phyloP scores from a whole-genome alignment of 2,888 invertebrate species.

The Amphiduros pacificus region DNA sequence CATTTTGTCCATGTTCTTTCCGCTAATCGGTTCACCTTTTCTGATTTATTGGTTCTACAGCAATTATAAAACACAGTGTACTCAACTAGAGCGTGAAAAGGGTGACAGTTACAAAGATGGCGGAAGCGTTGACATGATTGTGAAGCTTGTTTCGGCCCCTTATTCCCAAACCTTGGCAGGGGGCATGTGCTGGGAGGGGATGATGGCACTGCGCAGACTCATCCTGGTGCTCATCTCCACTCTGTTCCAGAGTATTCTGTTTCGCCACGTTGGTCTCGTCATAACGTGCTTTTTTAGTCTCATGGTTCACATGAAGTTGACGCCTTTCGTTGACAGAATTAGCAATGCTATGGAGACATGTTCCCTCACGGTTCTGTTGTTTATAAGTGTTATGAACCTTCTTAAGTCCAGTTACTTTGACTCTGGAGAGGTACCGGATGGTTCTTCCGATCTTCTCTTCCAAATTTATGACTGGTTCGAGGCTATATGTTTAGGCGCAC shows the following conservation, averaged over 20 bases:
- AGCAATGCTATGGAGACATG: slow-evolving; percentile 16
- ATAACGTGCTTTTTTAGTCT: slow-evolving; percentile 7
- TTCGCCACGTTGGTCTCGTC: slow-evolving; percentile 2
- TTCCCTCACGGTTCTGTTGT: neutral
- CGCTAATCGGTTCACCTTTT: slow-evolving; percentile 6
- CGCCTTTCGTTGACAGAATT: slow-evolving; percentile 15
- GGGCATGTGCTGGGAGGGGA: slow-evolving; percentile 28
- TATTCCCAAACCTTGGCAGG: slow-evolving; percentile 12
- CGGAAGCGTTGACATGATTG: slow-evolving; percentile 9
- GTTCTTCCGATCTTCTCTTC: slow-evolving; percentile 15
- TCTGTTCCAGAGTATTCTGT: slow-evolving; percentile 1
- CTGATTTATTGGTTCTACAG: neutral
- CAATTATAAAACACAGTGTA: neutral
- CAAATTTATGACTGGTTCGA: slow-evolving; percentile 26
- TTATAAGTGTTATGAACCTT: slow-evolving; percentile 11
- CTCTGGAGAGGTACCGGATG: slow-evolving; percentile 8
- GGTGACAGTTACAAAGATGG: neutral
- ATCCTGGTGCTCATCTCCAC: slow-evolving; percentile 7
- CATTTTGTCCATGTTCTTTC: slow-evolving; percentile 8
- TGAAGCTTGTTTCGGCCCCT: slow-evolving; percentile 16
- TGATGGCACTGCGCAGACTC: slow-evolving; percentile 23
- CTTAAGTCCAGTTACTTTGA: slow-evolving; percentile 10
- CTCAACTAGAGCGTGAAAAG: neutral
- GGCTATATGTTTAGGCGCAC: slow-evolving; percentile 5
- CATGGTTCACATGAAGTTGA: slow-evolving; percentile 4